Percentiles rank a stretch among this genome's conserved stretches.
Conservation (phyloP, 2,113 vertebrate species). For the Colius striatus region DNA sequence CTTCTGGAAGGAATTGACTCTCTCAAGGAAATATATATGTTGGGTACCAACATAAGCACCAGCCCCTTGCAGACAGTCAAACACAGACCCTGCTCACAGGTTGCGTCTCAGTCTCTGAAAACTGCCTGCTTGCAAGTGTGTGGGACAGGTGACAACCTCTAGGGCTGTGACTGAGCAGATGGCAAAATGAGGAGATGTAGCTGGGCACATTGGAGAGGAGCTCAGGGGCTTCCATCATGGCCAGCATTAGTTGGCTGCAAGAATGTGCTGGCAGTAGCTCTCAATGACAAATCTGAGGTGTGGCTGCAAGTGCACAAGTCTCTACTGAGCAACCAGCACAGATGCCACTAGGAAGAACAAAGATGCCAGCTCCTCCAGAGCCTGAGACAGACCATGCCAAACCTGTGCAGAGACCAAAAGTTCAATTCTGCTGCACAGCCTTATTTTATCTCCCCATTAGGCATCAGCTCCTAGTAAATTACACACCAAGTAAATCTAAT, state of each 20-base stretch:
- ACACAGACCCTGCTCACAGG: background rate
- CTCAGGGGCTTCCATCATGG: background rate
- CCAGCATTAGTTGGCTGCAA: background rate
- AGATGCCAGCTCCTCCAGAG: fast-evolving
- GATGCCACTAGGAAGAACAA: background rate
- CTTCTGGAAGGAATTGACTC: background rate
- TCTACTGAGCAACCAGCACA: background rate
- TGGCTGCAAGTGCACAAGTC: background rate
- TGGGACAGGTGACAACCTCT: background rate
- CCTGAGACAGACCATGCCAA: background rate
- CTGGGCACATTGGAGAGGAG: background rate
- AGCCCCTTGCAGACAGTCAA: background rate
- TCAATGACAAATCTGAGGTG: background rate
- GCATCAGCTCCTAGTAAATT: background rate
- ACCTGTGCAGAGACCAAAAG: background rate
- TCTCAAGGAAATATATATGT: background rate
- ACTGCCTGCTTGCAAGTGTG: fast-evolving
- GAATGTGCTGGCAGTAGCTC: background rate
- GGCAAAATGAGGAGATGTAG: background rate
- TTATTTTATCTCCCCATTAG: background rate
- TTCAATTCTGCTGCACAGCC: background rate
- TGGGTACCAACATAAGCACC: background rate
- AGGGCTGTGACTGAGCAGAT: background rate
- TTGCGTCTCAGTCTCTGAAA: too few species aligned
- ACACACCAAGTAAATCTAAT: background rate